phyloP scores from a whole-genome alignment of 53 echinoderm and acorn worm species.

The Temnopleurus reevesii region DNA sequence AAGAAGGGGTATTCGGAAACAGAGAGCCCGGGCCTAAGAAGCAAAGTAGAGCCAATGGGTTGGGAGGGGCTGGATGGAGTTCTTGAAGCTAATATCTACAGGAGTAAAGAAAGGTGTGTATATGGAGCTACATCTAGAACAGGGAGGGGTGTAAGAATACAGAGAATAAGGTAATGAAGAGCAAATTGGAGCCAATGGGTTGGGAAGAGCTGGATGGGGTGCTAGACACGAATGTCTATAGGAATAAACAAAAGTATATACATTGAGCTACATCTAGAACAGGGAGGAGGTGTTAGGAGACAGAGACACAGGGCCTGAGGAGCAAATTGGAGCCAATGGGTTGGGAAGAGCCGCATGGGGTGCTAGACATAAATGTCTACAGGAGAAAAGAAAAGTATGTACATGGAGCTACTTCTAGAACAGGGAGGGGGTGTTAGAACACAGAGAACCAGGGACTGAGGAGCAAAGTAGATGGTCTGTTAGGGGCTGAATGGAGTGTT shows the following conservation, averaged over 20 bases:
- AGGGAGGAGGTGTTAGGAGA: neutral
- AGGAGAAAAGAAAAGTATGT: too few species aligned
- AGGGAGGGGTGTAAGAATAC: too few species aligned
- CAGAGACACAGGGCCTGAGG: neutral
- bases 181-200: slow-evolving; percentile 47
- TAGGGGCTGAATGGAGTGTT: slow-evolving; percentile 70
- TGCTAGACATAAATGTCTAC: slow-evolving; percentile 67
- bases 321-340: slow-evolving; percentile 51
- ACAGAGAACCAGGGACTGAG: neutral
- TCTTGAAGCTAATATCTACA: slow-evolving; percentile 79
- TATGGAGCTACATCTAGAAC: neutral
- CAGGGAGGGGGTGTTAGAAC: neutral
- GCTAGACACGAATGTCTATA: slow-evolving; percentile 66
- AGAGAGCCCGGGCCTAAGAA: neutral
- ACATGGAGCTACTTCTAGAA: neutral
- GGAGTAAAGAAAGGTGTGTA: slow-evolving; percentile 78
- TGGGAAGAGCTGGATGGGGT: slow-evolving; percentile 77
- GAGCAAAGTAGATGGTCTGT: slow-evolving; percentile 60
- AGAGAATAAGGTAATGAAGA: neutral
- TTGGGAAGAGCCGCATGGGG: slow-evolving; percentile 74
- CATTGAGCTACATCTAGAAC: neutral
- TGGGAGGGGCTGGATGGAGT: slow-evolving; percentile 62
- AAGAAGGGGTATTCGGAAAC: too few species aligned
- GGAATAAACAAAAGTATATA: too few species aligned
- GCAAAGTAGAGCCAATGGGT: slow-evolving; percentile 26